Evolutionary conservation across 2,888 invertebrate genomes (phyloP).

Genomic region (Coronaproctus castanopsis): DNA sequence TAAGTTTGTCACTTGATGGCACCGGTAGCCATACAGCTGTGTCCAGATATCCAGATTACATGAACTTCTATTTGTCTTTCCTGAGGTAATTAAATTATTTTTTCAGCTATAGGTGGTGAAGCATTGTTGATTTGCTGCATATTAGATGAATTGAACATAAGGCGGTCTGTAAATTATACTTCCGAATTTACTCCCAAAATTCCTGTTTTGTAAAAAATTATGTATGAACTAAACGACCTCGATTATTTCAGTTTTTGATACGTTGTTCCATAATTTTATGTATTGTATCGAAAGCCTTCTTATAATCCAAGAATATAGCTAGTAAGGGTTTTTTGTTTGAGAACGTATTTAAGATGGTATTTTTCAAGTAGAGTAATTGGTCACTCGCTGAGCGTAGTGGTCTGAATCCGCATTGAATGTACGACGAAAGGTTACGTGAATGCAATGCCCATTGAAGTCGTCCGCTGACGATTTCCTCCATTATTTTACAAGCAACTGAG

Average conservation of each 20-base stretch:
- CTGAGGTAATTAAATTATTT: too few relatives aligned
- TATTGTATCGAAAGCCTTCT: background rate
- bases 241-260: background rate
- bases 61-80: too few relatives aligned
- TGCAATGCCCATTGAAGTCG: background rate
- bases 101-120: too few relatives aligned
- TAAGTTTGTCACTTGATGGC: too few relatives aligned
- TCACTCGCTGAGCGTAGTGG: too few relatives aligned
- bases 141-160: too few relatives aligned
- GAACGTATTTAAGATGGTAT: background rate
- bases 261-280: background rate
- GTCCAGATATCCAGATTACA: too few relatives aligned
- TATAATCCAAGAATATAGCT: background rate
- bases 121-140: too few relatives aligned
- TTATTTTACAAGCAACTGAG: too few relatives aligned
- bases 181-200: background rate
- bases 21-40: too few relatives aligned
- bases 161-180: too few relatives aligned
- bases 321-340: background rate
- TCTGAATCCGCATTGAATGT: background rate
- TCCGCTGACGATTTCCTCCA: background rate
- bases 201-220: background rate
- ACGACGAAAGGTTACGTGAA: background rate
- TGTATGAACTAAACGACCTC: background rate
- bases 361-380: background rate